Evolutionary conservation across 2,113 vertebrate species (phyloP).

Genomic region (Zosterops japonicus): DNA sequence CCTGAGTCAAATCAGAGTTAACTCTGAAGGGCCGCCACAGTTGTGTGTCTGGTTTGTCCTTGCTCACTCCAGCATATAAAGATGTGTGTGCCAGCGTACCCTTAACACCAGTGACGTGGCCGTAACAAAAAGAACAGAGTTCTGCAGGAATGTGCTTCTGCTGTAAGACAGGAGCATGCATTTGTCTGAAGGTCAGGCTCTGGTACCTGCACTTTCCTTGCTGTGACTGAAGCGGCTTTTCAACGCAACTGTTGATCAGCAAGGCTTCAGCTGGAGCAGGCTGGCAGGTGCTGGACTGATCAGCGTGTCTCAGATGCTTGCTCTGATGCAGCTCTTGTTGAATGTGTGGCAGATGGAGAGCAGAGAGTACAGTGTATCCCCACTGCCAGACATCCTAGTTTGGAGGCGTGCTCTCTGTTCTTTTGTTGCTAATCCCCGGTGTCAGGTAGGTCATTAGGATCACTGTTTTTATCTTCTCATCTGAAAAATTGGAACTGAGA

Average conservation of each 20-base stretch:
- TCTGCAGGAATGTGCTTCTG: background rate
- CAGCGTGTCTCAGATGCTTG: background rate
- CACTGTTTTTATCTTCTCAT: background rate
- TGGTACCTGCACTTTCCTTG: background rate
- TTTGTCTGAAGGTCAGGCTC: background rate
- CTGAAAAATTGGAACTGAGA: background rate
- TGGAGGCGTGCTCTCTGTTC: background rate
- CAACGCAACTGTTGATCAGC: background rate
- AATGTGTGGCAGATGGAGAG: background rate
- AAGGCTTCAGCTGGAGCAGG: background rate
- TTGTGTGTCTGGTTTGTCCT: background rate
- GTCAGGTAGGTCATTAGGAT: background rate
- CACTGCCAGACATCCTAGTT: background rate
- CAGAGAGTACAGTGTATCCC: background rate
- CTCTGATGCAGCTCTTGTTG: background rate
- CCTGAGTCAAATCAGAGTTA: background rate
- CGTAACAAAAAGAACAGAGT: background rate
- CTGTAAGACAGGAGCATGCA: fast-evolving
- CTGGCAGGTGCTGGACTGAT: background rate
- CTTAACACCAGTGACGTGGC: background rate
- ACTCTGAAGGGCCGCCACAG: background rate
- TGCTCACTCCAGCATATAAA: background rate
- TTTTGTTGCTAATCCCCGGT: background rate
- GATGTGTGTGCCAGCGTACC: fast-evolving
- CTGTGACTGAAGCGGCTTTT: background rate